These are phyloP conservation scores for Antedon bifida DNA, from an alignment of 35 echinoderm and acorn worm genomes.

Conservation along the genomic window DNA sequence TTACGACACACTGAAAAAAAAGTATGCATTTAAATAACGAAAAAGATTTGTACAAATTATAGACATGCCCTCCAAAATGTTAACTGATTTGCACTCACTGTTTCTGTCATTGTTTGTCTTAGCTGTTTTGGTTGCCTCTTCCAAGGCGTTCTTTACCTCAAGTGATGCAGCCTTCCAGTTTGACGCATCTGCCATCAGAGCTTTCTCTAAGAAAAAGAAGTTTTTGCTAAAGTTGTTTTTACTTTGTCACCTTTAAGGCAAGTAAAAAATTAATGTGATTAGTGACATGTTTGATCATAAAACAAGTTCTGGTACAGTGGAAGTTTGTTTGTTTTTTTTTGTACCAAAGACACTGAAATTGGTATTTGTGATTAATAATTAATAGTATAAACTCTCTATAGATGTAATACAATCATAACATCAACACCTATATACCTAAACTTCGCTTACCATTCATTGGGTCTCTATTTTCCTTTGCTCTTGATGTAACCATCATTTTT, in stretches of 20 bases:
- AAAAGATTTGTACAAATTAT: too few relatives aligned
- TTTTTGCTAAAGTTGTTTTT: background rate
- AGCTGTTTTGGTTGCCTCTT: slow-evolving; percentile 27
- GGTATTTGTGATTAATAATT: too few relatives aligned
- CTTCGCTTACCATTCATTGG: background rate
- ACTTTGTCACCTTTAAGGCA: background rate
- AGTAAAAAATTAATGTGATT: too few relatives aligned
- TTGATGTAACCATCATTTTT: background rate
- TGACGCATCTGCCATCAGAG: slow-evolving; percentile 42
- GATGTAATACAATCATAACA: too few relatives aligned
- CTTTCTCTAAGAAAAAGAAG: slow-evolving; percentile 22
- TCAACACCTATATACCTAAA: too few relatives aligned
- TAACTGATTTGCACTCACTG: too few relatives aligned
- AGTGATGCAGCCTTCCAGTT: slow-evolving; percentile 64
- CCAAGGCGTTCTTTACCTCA: slow-evolving; percentile 69
- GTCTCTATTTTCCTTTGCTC: background rate
- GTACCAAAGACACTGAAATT: too few relatives aligned
- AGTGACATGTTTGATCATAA: too few relatives aligned
- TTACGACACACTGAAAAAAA: slow-evolving; percentile 8
- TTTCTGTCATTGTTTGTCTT: slow-evolving; percentile 60
- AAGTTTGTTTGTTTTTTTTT: too few relatives aligned
- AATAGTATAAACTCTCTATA: too few relatives aligned
- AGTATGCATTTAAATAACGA: background rate
- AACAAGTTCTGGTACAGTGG: too few relatives aligned
- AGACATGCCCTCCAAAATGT: too few relatives aligned